Evolutionary conservation across 2,797 vertebrate species (phyloP), one percentile per base, ranked within the genome.

Genomic region (Gambusia yucatana): DNA sequence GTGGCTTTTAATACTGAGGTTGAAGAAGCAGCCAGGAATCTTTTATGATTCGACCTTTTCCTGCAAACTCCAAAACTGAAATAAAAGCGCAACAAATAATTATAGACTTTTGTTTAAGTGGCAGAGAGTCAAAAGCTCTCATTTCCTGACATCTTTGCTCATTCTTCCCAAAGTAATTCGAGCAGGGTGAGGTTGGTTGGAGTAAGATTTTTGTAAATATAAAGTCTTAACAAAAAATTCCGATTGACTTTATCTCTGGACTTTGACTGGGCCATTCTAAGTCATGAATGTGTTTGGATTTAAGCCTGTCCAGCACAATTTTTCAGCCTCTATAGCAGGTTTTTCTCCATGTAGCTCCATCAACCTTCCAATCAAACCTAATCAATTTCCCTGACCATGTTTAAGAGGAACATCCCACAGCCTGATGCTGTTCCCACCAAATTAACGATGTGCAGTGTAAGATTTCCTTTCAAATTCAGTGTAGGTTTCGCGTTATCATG

Each of bases 31-130:
- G 7, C 9, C 14, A 17, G 39, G 33, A 1, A 4, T 61, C 92
- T 94, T 91, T 14, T 70, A 43, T 43, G 20, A 4, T 33, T 41
- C 25, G 14, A 30, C 43, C 43, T n/a, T n/a, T 41, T 55, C 5
- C 22, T 55, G 47, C 30, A 17, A 71, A 16, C 39, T 44, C 1
- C 5, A 17, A 5, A 70, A 28, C 25, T 46, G 6, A 70, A 70
- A 70, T 70, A 46, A 13, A 44, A 44, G 25, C 25, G 1, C 5
- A 8, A 28, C 25, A 25, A 46, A 0, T 8, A 0, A n/a, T 2
- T 69, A 43, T 10, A 69, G 25, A 44, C 36, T 25, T 25, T 41
- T 0, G 17, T 22, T 13, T 10, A 65, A 67, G 8, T 11, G 8
- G 22, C 36, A 43, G 4, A 67, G 14, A 25, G 39, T 67, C 39